Conservation (phyloP, 92 coral and sea anemone species). For the Virgularia gustaviana region DNA sequence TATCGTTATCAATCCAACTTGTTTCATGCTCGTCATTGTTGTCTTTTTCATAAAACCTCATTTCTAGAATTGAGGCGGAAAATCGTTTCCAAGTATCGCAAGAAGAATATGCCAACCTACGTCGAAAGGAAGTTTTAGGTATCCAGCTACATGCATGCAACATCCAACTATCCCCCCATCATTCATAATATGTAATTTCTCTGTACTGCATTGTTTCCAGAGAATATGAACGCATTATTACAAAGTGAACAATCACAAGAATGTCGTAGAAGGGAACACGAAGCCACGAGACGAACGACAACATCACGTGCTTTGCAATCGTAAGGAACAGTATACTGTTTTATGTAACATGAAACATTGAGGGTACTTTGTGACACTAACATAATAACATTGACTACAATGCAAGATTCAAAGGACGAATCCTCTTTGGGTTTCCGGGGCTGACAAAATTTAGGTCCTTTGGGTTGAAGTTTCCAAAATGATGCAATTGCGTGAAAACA, state of each 20-base stretch:
- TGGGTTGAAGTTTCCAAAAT: too few species aligned
- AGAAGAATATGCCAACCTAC: conserved; percentile 76
- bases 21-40: conserved; percentile 2
- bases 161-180: too few species aligned
- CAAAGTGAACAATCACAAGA: conserved; percentile 77
- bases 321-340: too few species aligned
- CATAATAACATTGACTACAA: too few species aligned
- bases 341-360: too few species aligned
- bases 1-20: background rate
- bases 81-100: conserved; percentile 69
- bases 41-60: background rate
- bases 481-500: too few species aligned
- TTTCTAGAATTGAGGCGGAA: conserved; percentile 67
- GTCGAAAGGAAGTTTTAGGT: conserved; percentile 85
- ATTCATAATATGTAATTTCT: background rate
- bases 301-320: conserved; percentile 70
- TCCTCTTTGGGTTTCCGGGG: too few species aligned
- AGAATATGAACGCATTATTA: conserved; percentile 79
- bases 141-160: too few species aligned
- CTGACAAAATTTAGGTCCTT: too few species aligned
- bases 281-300: conserved; percentile 58
- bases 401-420: too few species aligned
- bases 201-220: conserved; percentile 27
- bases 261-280: conserved; percentile 72
- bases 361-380: too few species aligned